Evolutionary conservation across 2,797 vertebrate species (phyloP), one percentile per base, ranked within the genome.

Genomic region (Oryzias dopingdopingensis): DNA sequence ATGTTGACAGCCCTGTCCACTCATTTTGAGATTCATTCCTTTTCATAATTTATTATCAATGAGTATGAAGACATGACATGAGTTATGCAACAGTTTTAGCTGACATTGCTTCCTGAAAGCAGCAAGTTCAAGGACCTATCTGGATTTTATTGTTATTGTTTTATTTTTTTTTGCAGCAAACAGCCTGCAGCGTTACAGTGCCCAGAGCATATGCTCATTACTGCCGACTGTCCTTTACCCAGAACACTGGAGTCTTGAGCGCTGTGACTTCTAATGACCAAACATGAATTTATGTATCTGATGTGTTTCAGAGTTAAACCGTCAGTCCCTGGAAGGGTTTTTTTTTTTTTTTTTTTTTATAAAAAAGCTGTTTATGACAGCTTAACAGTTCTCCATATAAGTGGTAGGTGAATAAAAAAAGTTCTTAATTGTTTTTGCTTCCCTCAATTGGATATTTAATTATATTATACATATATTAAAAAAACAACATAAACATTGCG

Each of bases 201-300:
- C 49, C 66, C 45, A 47, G 44, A 59, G 63, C 67, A 69, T 64
- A 41, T n/a, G 4, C 77, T 77, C 74, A 61, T 73, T 52, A 62
- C 65, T 57, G 60, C 60, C 52, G 24, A 65, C 55, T 65, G 51
- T 55, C 17, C n/a, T 62, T 70, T 43, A 49, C 45, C 48, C 51
- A 64, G 6, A 56, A 59, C 12, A 46, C 60, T 49, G 18, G 1
- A 62, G 59, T 32, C n/a, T 29, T 55, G n/a, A 37, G 42, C 23
- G 40, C 16, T 2, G 41, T 49, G 26, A 70, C 41, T 37, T 24
- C 40, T 52, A 14, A 63, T 59, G 51, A 62, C 42, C 48, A 20
- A 22, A 42, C 2, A 15, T 4, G 29, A 52, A 44, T 42, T n/a
- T 14, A 56, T 15, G 14, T 17, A 37, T 15, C 40, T 12, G 40